phyloP scores from a whole-genome alignment of 2,113 vertebrate species.

The Chaetura pelagica region DNA sequence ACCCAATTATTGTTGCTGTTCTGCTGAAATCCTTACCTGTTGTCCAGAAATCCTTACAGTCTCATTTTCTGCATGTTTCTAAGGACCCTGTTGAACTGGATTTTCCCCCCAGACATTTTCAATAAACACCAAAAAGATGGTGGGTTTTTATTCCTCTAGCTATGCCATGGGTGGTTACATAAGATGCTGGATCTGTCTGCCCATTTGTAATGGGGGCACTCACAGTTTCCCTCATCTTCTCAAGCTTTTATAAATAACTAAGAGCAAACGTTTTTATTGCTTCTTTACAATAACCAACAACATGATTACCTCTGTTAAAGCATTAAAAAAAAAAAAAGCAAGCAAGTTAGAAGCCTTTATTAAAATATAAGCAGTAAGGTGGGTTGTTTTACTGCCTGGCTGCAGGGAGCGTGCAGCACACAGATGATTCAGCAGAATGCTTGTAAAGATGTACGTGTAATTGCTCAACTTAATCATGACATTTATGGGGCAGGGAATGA shows the following conservation, averaged over 20 bases:
- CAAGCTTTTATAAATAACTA: background rate
- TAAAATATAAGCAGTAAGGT: background rate
- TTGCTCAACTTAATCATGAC: background rate
- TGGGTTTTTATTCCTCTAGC: background rate
- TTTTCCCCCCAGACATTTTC: background rate
- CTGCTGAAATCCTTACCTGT: background rate
- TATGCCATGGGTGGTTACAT: background rate
- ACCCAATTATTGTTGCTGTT: background rate
- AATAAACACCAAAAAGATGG: background rate
- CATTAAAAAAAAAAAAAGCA: background rate
- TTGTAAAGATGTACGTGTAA: background rate
- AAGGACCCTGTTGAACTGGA: background rate
- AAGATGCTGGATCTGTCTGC: background rate
- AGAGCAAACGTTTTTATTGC: background rate
- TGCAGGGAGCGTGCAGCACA: background rate
- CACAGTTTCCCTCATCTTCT: background rate
- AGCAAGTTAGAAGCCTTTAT: background rate
- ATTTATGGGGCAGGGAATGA: background rate
- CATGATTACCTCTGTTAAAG: background rate
- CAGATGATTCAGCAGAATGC: background rate
- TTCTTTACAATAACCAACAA: background rate
- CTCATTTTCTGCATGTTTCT: background rate
- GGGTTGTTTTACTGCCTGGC: background rate
- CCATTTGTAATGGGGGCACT: background rate
- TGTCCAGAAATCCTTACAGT: background rate